These are phyloP conservation scores for Pelodytes ibericus DNA, from an alignment of 2,797 vertebrate genomes.

Conservation along the genomic window DNA sequence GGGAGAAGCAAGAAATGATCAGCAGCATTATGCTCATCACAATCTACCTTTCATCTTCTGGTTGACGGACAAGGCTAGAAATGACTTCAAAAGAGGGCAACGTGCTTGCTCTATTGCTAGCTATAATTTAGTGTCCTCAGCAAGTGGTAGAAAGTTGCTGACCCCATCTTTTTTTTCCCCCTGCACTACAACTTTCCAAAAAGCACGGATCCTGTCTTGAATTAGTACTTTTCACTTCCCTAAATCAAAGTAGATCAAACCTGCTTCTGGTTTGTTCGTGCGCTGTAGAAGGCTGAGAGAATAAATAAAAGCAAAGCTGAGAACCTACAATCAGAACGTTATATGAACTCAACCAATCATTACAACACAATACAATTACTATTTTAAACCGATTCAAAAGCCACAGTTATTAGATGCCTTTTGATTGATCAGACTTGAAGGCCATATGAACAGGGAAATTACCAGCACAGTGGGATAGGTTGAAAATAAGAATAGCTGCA, in stretches of 20 bases:
- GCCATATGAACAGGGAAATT: constrained; percentile 6
- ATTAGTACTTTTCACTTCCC: constrained; percentile 15
- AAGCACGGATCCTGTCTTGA: constrained; percentile 3
- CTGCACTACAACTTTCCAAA: constrained; percentile 11
- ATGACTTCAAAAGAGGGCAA: neutral
- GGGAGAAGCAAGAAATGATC: neutral
- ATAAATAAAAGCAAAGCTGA: constrained; percentile 18
- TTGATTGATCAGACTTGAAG: constrained; percentile 32
- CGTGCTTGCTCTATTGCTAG: neutral
- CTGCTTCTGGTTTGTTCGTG: constrained; percentile 12
- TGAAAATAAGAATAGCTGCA: neutral
- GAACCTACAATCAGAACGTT: constrained; percentile 5
- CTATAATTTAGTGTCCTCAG: constrained; percentile 36
- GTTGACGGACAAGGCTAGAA: constrained; percentile 15
- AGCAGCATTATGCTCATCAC: constrained; percentile 4
- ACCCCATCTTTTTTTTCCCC: constrained; percentile 21
- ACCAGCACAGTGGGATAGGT: constrained; percentile 4
- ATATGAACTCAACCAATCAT: constrained; percentile 20
- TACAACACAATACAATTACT: constrained; percentile 7
- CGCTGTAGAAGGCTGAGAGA: neutral
- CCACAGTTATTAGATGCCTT: constrained; percentile 15
- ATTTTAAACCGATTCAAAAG: constrained; percentile 22
- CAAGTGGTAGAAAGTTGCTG: constrained; percentile 12
- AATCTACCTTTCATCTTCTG: constrained; percentile 25
- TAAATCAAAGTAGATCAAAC: constrained; percentile 12